A percentile compares a stretch with the other conserved stretches of the same genome.
These are phyloP conservation scores for Varanus salvator DNA, from an alignment of 2,113 vertebrate genomes.

Conservation along the genomic window DNA sequence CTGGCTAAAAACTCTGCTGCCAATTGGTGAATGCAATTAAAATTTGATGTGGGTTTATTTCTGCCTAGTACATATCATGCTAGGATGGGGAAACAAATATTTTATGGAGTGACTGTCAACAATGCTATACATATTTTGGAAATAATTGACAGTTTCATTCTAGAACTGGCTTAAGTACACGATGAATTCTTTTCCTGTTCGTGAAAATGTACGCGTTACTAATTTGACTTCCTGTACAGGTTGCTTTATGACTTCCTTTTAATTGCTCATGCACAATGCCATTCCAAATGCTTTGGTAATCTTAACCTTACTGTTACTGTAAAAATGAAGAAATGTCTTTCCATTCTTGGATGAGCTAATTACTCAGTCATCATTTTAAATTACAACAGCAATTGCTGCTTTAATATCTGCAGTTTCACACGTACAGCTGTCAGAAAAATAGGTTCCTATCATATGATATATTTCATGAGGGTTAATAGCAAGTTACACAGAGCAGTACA, in stretches of 20 bases:
- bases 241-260: neutral
- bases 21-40: neutral
- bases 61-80: neutral
- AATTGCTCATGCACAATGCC: neutral
- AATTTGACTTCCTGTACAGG: neutral
- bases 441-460: neutral
- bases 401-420: slow-evolving; percentile 1
- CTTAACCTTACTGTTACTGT: neutral
- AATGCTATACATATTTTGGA: neutral
- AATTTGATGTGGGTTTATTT: neutral
- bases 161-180: neutral
- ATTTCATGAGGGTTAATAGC: slow-evolving; percentile 2
- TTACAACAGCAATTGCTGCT: neutral
- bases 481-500: neutral
- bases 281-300: neutral
- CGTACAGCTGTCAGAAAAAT: neutral
- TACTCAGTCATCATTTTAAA: neutral
- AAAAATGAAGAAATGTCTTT: neutral
- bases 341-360: slow-evolving; percentile 10
- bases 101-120: neutral
- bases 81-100: slow-evolving; percentile 1
- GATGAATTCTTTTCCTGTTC: neutral
- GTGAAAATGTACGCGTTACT: neutral
- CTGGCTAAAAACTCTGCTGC: neutral
- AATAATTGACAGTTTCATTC: neutral